Evolutionary conservation across 2,113 vertebrate species (phyloP).

Genomic region (Istiophorus platypterus): DNA sequence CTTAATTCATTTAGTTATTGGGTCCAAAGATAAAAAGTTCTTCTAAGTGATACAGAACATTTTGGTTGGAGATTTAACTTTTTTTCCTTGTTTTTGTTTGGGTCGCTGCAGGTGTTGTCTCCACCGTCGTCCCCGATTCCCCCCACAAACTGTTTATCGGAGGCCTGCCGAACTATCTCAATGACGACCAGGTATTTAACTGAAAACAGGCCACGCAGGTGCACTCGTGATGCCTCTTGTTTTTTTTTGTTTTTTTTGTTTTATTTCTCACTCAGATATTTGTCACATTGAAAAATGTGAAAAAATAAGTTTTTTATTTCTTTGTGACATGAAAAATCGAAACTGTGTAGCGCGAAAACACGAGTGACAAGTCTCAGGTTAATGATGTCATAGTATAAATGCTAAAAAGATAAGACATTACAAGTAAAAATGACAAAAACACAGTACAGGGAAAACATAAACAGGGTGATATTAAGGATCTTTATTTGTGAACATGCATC

Average conservation of each 20-base stretch:
- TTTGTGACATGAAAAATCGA: background rate
- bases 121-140: conserved; percentile 86
- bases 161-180: conserved; percentile 85
- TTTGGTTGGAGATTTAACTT: background rate
- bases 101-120: conserved; percentile 79
- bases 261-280: conserved; percentile 38
- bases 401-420: background rate
- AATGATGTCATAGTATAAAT: background rate
- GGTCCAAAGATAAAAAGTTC: no score
- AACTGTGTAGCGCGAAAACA: background rate
- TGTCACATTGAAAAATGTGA: conserved; percentile 31
- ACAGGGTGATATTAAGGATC: background rate
- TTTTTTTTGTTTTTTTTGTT: conserved; percentile 3
- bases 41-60: rapidly evolving
- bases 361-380: background rate
- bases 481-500: conserved; percentile 7
- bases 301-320: conserved; percentile 29
- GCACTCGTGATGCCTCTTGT: conserved; percentile 19
- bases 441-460: background rate
- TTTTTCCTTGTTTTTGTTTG: background rate
- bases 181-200: conserved; percentile 84
- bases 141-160: conserved; percentile 87
- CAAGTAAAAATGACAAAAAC: background rate
- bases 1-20: no score
- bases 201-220: conserved; percentile 21